Conservation (phyloP, 2,113 vertebrate species). For the Odontophorus gujanensis region DNA sequence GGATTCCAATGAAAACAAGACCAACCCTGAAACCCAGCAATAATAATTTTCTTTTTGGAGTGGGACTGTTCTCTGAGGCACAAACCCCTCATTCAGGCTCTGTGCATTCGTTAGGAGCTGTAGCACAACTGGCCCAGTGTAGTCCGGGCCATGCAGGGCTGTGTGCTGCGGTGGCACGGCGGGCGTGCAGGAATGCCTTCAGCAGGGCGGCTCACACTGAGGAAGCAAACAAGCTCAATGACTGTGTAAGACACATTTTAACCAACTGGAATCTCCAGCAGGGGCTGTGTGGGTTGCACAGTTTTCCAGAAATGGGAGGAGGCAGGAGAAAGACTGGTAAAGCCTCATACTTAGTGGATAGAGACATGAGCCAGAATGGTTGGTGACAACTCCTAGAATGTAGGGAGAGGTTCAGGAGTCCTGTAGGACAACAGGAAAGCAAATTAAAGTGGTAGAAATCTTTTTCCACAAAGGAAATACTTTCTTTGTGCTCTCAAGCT, state of each 20-base stretch:
- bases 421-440: background rate
- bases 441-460: background rate
- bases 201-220: fast-evolving
- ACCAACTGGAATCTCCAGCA: background rate
- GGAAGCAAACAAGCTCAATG: background rate
- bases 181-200: background rate
- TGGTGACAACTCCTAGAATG: background rate
- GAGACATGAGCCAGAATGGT: fast-evolving
- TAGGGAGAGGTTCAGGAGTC: background rate
- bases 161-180: fast-evolving
- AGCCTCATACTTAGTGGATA: background rate
- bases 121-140: background rate
- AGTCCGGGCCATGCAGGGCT: fast-evolving
- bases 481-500: background rate
- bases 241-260: background rate
- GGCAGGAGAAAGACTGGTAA: background rate
- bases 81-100: background rate
- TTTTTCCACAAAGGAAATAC: background rate
- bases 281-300: background rate
- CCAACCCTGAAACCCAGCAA: background rate
- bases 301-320: background rate
- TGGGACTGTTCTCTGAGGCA: background rate
- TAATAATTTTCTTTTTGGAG: background rate
- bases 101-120: fast-evolving
- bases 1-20: constrained; percentile 22